Evolutionary conservation across 2,113 vertebrate genomes (phyloP).

Genomic region (Sturnira hondurensis): DNA sequence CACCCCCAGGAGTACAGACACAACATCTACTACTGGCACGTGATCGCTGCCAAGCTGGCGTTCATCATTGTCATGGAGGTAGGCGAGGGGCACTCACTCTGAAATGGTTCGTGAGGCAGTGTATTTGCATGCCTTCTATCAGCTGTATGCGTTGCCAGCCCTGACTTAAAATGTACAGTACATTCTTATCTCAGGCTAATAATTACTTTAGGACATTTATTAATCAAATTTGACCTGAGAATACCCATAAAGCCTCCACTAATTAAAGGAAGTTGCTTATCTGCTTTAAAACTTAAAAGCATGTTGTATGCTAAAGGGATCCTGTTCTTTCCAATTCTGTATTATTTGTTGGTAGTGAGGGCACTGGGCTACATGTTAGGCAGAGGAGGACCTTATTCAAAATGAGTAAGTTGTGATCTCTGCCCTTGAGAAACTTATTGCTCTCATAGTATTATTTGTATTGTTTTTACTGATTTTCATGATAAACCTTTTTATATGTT

Average conservation of each 20-base stretch:
- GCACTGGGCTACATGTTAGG: background rate
- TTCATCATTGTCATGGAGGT: conserved; percentile 96
- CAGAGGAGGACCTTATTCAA: background rate
- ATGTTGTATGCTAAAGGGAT: background rate
- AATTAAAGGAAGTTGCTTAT: background rate
- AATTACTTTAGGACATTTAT: background rate
- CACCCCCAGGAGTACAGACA: conserved; percentile 88
- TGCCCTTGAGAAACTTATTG: background rate
- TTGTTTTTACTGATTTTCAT: background rate
- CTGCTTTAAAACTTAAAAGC: background rate
- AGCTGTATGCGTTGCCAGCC: background rate
- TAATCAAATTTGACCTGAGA: background rate
- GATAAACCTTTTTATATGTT: background rate
- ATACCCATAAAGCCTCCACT: background rate
- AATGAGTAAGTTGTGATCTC: background rate
- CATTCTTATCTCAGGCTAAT: background rate
- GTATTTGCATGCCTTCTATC: background rate
- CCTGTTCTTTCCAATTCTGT: background rate
- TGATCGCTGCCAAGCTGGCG: conserved; percentile 93
- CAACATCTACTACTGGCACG: conserved; percentile 94
- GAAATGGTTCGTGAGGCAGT: background rate
- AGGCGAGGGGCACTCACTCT: background rate
- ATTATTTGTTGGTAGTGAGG: background rate
- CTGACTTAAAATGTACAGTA: background rate
- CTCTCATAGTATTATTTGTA: background rate